Evolutionary conservation across 2,888 invertebrate species (phyloP).

Genomic region (Camponotus fellah): DNA sequence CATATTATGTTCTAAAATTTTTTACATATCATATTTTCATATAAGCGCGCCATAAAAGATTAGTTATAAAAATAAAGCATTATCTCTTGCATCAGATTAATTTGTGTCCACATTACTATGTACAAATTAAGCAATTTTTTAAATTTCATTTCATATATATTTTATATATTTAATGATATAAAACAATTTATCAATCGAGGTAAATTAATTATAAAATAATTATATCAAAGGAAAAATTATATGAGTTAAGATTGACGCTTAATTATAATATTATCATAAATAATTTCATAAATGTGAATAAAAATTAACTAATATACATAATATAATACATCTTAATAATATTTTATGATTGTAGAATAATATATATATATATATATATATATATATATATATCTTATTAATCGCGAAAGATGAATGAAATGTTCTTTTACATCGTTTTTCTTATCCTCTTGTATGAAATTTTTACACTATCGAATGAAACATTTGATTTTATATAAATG

Average conservation of each 20-base stretch:
- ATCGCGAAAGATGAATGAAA: neutral
- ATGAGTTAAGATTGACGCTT: neutral
- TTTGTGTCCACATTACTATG: neutral
- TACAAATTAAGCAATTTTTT: neutral
- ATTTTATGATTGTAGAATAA: neutral
- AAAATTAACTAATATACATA: neutral
- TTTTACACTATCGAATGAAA: neutral
- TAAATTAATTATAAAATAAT: neutral
- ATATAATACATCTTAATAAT: neutral
- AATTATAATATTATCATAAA: neutral
- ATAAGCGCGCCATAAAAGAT: neutral
- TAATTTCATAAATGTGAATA: neutral
- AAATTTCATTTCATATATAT: neutral
- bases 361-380: neutral
- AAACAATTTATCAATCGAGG: neutral
- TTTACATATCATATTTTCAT: neutral
- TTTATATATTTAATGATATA: neutral
- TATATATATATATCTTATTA: neutral
- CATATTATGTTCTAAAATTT: neutral
- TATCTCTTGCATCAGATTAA: neutral
- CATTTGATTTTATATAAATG: neutral
- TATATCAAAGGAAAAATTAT: neutral
- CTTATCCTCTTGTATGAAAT: neutral
- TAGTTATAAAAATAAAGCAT: conserved; percentile 11
- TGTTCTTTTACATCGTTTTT: neutral